Base-by-base conservation (phyloP, 2,888 invertebrate genomes). In the Zhuqinia jingwanae region DNA sequence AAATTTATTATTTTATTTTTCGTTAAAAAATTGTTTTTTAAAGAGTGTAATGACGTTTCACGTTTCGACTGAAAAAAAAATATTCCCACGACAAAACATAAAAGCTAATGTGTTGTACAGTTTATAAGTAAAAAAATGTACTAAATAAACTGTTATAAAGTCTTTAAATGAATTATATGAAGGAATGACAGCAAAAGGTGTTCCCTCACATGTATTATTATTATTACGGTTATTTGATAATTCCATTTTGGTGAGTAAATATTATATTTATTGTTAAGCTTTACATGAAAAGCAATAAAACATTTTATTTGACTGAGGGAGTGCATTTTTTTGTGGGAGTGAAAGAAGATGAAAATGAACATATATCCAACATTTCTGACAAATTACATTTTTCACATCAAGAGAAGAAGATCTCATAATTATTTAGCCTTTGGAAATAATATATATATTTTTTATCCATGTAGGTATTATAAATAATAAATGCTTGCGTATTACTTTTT, bases 351-450 rank as follows among this genome's bases (percentile, higher is more conserved):
- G 75, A 60, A 77, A 60, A 36, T 20, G 45, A 77, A 63, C 36
- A 36, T 56, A 45, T 63, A 45, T 63, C 27, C 79, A 77, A 42
- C 60, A 3, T 30, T 8, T 77, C 79, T 79, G 79, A 79, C 79
- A 79, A 79, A 79, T 79, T 79, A 65, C 79, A 78, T 79, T 79
- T 36, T 79, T 58, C 45, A 79, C 30, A 63, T 79, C 36, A 42
- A 60, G 36, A n/a, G n/a, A n/a, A n/a, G n/a, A n/a, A n/a, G 60
- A 63, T 60, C 25, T 60, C 45, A 60, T 56, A 78, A 1, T 65
- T 47, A 63, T 76, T 56, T 56, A 6, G 56, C 73, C 75, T 53
- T 53, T 70, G 42, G 42, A 70, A 70, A 30, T 63, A n/a, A n/a
- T n/a, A n/a, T n/a, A n/a, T n/a, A n/a, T n/a, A n/a, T n/a, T 22